Base-by-base conservation (phyloP, 1,140 invertebrate genomes). In the Ruditapes philippinarum region DNA sequence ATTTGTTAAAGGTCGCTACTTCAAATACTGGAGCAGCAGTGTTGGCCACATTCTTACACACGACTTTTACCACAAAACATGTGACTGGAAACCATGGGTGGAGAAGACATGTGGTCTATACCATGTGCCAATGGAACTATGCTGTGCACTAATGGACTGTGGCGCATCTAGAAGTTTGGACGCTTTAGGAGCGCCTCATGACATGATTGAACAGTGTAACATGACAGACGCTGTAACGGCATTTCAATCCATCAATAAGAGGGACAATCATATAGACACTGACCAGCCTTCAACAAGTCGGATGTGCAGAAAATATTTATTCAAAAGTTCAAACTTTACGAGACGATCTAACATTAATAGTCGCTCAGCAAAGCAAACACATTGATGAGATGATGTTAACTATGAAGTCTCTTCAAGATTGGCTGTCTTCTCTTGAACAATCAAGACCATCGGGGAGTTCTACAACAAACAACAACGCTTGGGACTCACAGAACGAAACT, bases 141-240 rank as follows among this genome's bases (percentile, higher is more conserved):
- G 80, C 42, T 83, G 80, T 14, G 80, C 80, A 38, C 38, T 83
- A 0, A 83, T 83, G 17, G 42, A 68, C 40, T 83, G 80, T 49
- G 80, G 80, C 11, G 60, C n/a, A 1, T 0, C 80, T 14, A 31
- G 38, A n/a, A 83, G 57, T 14, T n/a, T 65, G 4, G 25, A n/a
- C n/a, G 80, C 80, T 11, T 12, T 83, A 28, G 38, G 60, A 5
- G n/a, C n/a, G 36, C 28, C 57, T 28, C 17, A 49, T 4, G 25
- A 36, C 11, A 40, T 65, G 25, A 5, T 65, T 31, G 42, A 60
- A n/a, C 17, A 49, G 14, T 83, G 80, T 83, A 83, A 83, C 62
- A 38, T 70, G 42, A 68, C 80, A 4, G 11, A 38, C 38, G 33
- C n/a, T n/a, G n/a, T n/a, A n/a, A n/a, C n/a, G n/a, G n/a, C n/a